Percentiles rank a stretch among this genome's conserved stretches.
Evolutionary conservation across 2,113 vertebrate species (phyloP).

Genomic region (Psammodynastes pulverulentus): DNA sequence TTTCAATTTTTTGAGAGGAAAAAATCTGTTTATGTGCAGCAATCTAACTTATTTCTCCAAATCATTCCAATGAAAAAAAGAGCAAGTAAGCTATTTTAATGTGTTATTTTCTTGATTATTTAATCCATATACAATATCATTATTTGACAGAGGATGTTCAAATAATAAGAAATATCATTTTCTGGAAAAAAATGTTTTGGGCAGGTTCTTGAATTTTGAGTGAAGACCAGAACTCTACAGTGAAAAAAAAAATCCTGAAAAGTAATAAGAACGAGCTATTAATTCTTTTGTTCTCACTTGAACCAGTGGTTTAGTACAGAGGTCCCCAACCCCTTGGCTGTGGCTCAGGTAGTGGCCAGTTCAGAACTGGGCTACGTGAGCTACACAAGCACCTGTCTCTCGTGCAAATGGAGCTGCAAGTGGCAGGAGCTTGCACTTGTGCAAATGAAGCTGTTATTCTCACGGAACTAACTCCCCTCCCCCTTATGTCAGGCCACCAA

Average conservation of each 20-base stretch:
- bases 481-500: background rate
- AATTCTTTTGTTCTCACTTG: background rate
- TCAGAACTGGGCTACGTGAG: accelerated
- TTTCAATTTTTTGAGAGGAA: background rate
- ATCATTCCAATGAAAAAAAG: background rate
- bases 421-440: background rate
- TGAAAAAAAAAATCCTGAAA: background rate
- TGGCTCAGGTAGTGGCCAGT: background rate
- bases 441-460: background rate
- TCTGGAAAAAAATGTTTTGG: background rate
- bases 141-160: background rate
- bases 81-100: background rate
- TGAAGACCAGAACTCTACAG: background rate
- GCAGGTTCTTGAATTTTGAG: background rate
- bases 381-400: background rate
- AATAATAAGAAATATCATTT: background rate
- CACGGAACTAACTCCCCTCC: background rate
- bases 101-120: background rate
- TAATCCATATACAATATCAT: background rate
- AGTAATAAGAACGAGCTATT: background rate
- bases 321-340: background rate
- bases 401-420: background rate
- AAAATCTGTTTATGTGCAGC: background rate
- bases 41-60: background rate
- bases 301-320: background rate